A percentile compares a stretch with the other conserved stretches of the same genome.
Conservation (phyloP, 2,888 invertebrate species). For the Syrista parreyssii region DNA sequence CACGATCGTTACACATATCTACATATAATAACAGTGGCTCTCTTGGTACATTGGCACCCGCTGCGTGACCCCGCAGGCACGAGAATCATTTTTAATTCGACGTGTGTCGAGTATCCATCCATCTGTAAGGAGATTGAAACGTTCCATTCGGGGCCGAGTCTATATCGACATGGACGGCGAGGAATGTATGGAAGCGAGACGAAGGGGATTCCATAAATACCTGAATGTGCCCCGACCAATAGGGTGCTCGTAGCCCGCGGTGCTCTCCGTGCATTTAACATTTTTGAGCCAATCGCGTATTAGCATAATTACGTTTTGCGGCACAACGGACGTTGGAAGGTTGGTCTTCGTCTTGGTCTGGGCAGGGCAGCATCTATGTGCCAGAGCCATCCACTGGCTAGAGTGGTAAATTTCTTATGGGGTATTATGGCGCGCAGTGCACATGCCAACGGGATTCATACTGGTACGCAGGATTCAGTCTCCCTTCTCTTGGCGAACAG, state of each 20-base stretch:
- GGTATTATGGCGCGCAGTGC: conserved; percentile 55
- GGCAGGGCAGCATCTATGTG: background rate
- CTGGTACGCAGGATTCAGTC: conserved; percentile 44
- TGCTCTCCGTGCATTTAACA: conserved; percentile 57
- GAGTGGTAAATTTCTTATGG: conserved; percentile 61
- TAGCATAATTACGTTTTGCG: conserved; percentile 64
- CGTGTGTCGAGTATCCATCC: background rate
- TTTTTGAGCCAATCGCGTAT: conserved; percentile 64
- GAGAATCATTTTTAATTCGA: background rate
- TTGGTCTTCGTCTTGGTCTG: conserved; percentile 1
- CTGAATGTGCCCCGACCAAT: conserved; percentile 19
- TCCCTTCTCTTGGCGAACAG: conserved; percentile 30
- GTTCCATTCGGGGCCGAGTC: conserved; percentile 25
- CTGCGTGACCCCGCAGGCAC: background rate
- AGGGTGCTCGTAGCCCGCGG: conserved; percentile 52
- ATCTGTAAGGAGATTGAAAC: conserved; percentile 48
- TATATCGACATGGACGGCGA: background rate
- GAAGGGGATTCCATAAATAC: conserved; percentile 54
- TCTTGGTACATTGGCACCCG: background rate
- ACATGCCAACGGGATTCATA: conserved; percentile 55
- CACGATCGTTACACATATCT: background rate
- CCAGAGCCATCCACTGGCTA: conserved; percentile 3
- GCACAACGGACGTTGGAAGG: conserved; percentile 29
- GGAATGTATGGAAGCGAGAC: conserved; percentile 19
- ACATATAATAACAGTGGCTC: background rate